These are phyloP conservation scores for Tachuris rubrigastra DNA, from an alignment of 2,113 vertebrate genomes.

Conservation along the genomic window DNA sequence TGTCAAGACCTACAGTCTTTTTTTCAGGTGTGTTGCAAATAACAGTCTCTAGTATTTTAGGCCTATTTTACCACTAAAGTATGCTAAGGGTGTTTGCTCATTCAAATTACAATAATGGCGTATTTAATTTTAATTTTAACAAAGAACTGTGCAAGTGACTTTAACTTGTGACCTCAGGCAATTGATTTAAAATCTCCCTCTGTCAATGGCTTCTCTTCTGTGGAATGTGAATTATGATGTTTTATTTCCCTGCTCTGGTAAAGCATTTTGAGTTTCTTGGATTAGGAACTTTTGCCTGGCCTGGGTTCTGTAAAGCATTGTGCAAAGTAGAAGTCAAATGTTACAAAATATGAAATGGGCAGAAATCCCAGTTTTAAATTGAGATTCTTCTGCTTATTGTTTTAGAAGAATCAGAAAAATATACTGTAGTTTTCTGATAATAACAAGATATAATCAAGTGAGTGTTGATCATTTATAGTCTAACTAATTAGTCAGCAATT, in stretches of 20 bases:
- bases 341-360: not conserved
- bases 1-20: not conserved
- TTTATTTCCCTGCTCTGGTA: not conserved
- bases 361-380: not conserved
- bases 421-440: not conserved
- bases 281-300: not conserved
- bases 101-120: not conserved
- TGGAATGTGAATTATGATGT: not conserved
- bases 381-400: not conserved
- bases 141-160: not conserved
- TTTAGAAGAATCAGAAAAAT: not conserved
- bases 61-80: not conserved
- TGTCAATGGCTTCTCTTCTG: not conserved
- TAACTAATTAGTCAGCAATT: not conserved
- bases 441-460: not conserved
- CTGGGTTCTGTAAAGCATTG: fast-evolving
- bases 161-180: not conserved
- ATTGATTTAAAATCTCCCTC: not conserved
- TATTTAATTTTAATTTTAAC: not conserved
- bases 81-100: not conserved
- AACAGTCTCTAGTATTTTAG: not conserved
- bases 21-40: not conserved
- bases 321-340: not conserved
- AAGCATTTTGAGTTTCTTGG: not conserved
- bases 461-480: not conserved